A percentile compares a stretch with the other conserved stretches of the same genome.
Conservation (phyloP, 2,888 invertebrate species). For the Mesorhabditis belari region DNA sequence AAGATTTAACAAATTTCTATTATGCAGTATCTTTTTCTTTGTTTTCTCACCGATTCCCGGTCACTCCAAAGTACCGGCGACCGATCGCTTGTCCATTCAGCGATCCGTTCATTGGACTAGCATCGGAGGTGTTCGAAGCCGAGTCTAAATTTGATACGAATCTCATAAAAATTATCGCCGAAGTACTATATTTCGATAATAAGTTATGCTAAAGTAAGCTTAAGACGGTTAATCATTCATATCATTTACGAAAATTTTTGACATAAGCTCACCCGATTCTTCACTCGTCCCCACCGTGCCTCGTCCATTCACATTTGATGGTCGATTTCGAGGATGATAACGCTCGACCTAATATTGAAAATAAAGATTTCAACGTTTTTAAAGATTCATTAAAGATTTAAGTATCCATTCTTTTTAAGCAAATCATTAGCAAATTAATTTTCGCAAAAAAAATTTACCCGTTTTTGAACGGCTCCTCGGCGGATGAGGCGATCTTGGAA, state of each 20-base stretch:
- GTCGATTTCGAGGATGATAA: not conserved
- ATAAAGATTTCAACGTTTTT: not conserved
- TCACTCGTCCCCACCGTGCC: not conserved
- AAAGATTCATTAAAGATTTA: too few relatives aligned
- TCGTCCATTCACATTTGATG: not conserved
- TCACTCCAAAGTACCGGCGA: not conserved
- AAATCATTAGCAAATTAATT: not conserved
- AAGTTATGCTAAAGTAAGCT: not conserved
- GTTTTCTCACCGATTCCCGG: not conserved
- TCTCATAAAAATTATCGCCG: too few relatives aligned
- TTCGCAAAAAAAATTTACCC: conserved; percentile 11
- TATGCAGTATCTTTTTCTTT: too few relatives aligned
- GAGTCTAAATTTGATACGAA: too few relatives aligned
- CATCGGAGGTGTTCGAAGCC: not conserved
- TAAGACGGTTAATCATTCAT: not conserved
- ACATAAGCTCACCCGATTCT: not conserved
- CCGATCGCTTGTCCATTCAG: not conserved
- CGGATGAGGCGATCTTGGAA: conserved; percentile 10
- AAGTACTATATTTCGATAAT: too few relatives aligned
- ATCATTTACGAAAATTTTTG: not conserved
- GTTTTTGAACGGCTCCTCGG: conserved; percentile 36
- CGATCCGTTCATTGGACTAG: not conserved
- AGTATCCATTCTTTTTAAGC: not conserved
- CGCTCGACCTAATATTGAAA: not conserved
- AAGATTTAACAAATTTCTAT: too few relatives aligned